Conservation (phyloP, 2,113 vertebrate species). For the Picathartes gymnocephalus region DNA sequence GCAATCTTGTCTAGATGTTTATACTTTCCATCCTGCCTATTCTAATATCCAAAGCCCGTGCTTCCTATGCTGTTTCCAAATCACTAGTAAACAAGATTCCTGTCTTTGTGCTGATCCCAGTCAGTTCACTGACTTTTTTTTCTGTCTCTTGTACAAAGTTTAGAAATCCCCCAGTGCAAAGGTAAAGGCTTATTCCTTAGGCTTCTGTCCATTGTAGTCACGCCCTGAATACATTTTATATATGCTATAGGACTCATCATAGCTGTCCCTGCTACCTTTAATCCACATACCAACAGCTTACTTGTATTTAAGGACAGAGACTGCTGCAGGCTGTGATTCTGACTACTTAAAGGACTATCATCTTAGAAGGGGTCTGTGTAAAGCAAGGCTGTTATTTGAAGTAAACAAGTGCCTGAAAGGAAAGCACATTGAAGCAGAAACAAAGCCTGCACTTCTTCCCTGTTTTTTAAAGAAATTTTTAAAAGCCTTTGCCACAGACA, state of each 20-base stretch:
- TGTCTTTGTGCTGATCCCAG: not conserved
- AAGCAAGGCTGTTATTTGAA: not conserved
- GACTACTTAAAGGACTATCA: not conserved
- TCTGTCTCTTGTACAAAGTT: not conserved
- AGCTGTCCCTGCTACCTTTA: not conserved
- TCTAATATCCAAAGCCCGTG: not conserved
- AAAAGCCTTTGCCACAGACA: slow-evolving; percentile 39
- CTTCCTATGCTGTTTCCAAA: not conserved
- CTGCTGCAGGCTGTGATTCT: not conserved
- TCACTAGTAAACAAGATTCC: not conserved
- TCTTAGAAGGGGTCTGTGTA: not conserved
- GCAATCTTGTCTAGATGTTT: not conserved
- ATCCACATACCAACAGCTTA: not conserved
- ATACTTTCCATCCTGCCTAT: not conserved
- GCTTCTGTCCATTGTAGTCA: not conserved
- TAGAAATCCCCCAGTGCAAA: not conserved
- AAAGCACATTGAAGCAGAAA: not conserved
- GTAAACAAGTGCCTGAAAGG: slow-evolving; percentile 3
- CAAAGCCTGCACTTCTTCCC: slow-evolving; percentile 1
- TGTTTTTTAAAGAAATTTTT: not conserved
- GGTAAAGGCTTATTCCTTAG: not conserved
- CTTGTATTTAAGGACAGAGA: not conserved
- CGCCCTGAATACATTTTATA: not conserved
- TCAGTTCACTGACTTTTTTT: not conserved
- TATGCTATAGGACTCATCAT: not conserved